These are phyloP conservation scores for Steinernema hermaphroditum DNA, from an alignment of 2,888 invertebrate species.

Conservation along the genomic window DNA sequence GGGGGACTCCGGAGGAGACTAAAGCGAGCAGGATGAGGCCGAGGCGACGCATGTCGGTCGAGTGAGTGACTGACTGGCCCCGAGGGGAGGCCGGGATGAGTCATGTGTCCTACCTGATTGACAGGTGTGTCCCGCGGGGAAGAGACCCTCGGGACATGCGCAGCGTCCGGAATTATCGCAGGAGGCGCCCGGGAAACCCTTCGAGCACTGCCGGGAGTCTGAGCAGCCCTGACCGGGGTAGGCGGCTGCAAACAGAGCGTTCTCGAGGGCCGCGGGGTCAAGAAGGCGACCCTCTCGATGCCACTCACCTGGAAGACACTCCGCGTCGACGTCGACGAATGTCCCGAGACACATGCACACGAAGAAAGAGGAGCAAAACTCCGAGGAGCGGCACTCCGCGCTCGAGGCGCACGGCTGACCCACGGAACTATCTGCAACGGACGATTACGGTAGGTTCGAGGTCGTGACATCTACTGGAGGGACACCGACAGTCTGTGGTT, in stretches of 20 bases:
- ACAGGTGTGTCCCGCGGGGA: slow-evolving; percentile 56
- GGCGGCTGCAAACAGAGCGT: slow-evolving; percentile 49
- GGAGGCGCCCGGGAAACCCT: slow-evolving; percentile 57
- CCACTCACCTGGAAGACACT: slow-evolving; percentile 57
- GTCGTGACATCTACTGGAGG: neutral
- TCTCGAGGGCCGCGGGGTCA: slow-evolving; percentile 3
- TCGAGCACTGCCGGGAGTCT: slow-evolving; percentile 58
- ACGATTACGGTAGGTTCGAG: neutral
- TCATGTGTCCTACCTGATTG: slow-evolving; percentile 33
- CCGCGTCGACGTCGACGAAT: slow-evolving; percentile 52
- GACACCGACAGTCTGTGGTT: too few relatives aligned
- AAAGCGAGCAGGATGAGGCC: slow-evolving; percentile 18
- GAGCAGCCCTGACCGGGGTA: slow-evolving; percentile 63
- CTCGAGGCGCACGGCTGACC: neutral
- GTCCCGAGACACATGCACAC: slow-evolving; percentile 58
- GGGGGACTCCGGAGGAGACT: neutral
- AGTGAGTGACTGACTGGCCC: neutral
- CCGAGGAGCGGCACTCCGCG: neutral
- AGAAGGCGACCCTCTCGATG: neutral
- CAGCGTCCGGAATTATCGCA: slow-evolving; percentile 54
- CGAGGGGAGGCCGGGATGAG: neutral
- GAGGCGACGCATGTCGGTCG: slow-evolving; percentile 8
- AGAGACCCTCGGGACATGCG: slow-evolving; percentile 58
- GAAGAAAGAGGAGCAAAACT: slow-evolving; percentile 43
- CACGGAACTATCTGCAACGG: slow-evolving; percentile 9